Conservation (phyloP, 2,113 vertebrate species). For the Cebidichthys violaceus region DNA sequence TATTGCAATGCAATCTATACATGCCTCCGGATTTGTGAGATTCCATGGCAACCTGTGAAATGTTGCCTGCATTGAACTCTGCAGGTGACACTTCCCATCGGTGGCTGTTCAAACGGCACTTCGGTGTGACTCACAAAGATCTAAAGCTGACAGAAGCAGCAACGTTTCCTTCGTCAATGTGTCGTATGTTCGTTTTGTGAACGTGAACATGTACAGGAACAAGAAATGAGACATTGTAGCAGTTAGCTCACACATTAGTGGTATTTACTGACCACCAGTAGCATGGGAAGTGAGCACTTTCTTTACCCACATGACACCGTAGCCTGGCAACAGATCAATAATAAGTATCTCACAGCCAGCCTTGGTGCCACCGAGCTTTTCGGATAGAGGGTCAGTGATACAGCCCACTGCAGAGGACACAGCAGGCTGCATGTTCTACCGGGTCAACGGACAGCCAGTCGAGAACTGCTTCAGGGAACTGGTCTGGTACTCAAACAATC, state of each 20-base stretch:
- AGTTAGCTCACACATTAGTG: neutral
- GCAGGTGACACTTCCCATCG: neutral
- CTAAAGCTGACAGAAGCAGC: neutral
- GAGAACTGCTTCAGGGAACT: neutral
- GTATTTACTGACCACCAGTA: neutral
- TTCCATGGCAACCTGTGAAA: neutral
- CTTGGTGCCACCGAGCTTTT: neutral
- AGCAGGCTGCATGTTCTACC: neutral
- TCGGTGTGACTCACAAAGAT: slow-evolving; percentile 11
- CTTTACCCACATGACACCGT: neutral
- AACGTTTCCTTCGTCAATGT: neutral
- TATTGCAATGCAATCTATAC: neutral
- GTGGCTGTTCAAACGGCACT: neutral
- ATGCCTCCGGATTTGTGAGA: neutral
- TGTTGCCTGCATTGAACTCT: neutral
- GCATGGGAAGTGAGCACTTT: neutral
- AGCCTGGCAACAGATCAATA: neutral
- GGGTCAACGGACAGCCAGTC: slow-evolving; percentile 4
- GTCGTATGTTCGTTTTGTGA: neutral
- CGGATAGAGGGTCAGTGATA: neutral
- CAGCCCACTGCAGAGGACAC: neutral
- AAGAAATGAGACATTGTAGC: neutral
- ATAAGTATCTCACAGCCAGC: neutral
- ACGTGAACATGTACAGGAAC: neutral
- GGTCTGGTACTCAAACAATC: neutral